These are phyloP conservation scores for Hermatobates lingyangjiaoensis DNA, from an alignment of 1,140 invertebrate genomes.

Conservation along the genomic window DNA sequence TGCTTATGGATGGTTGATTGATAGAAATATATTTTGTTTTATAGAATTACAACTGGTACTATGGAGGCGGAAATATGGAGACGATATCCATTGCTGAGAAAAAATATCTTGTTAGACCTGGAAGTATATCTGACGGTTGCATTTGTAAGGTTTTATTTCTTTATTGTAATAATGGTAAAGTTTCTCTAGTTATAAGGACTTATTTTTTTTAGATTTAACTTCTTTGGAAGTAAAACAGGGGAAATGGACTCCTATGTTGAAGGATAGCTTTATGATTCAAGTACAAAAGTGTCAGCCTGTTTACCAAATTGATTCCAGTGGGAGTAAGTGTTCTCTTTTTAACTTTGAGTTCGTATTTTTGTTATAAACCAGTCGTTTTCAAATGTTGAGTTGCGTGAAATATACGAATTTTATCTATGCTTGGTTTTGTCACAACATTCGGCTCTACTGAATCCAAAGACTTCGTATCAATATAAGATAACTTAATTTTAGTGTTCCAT, in stretches of 20 bases:
- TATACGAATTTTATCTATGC: too few relatives aligned
- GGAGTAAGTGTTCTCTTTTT: neutral
- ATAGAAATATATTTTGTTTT: neutral
- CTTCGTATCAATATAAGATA: too few relatives aligned
- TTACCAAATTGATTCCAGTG: neutral
- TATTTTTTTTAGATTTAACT: neutral
- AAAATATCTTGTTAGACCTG: neutral
- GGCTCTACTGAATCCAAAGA: too few relatives aligned
- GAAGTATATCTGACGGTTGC: neutral
- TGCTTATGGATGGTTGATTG: neutral
- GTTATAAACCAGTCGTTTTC: too few relatives aligned
- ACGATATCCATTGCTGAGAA: neutral
- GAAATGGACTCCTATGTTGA: neutral
- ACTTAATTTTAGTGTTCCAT: too few relatives aligned
- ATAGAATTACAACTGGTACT: neutral
- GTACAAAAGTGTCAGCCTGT: neutral
- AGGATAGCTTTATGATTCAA: neutral
- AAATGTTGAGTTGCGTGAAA: too few relatives aligned
- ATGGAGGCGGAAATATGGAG: neutral
- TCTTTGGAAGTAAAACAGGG: neutral
- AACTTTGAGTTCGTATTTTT: too few relatives aligned
- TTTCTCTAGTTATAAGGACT: too few relatives aligned
- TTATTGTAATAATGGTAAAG: too few relatives aligned
- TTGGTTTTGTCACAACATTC: too few relatives aligned
- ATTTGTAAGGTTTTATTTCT: neutral